Percentiles rank a stretch among this genome's conserved stretches.
phyloP scores from a whole-genome alignment of 2,888 invertebrate species.

The Hoplodrina ambigua region DNA sequence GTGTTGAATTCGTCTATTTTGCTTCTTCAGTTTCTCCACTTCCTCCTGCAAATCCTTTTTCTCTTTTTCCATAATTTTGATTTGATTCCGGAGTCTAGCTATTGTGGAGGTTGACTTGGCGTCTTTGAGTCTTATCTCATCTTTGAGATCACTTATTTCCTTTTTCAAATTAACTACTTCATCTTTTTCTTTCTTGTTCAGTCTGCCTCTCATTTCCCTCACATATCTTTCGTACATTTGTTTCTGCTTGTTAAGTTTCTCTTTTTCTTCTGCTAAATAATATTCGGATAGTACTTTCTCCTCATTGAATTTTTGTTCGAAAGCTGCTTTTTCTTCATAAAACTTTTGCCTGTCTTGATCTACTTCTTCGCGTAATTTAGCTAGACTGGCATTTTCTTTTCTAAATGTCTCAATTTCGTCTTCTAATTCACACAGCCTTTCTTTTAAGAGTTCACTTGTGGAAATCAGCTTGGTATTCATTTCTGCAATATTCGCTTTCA shows the following conservation, averaged over 20 bases:
- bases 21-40: conserved; percentile 92
- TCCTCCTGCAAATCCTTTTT: conserved; percentile 92
- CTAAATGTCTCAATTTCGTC: conserved; percentile 90
- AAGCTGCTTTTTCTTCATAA: conserved; percentile 90
- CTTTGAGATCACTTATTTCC: conserved; percentile 92
- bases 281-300: conserved; percentile 92
- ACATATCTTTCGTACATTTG: conserved; percentile 92
- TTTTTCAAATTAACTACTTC: conserved; percentile 92
- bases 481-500: conserved; percentile 83
- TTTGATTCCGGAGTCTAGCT: conserved; percentile 93
- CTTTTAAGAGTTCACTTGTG: conserved; percentile 91
- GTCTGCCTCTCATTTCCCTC: conserved; percentile 92
- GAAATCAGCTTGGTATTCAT: conserved; percentile 87
- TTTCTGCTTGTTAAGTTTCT: conserved; percentile 92
- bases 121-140: conserved; percentile 93
- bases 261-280: conserved; percentile 92
- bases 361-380: conserved; percentile 90
- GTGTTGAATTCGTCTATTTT: conserved; percentile 91
- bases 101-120: conserved; percentile 93
- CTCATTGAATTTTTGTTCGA: conserved; percentile 91
- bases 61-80: conserved; percentile 93
- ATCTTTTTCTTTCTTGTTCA: conserved; percentile 92
- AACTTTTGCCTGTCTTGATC: conserved; percentile 91
- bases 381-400: conserved; percentile 86
- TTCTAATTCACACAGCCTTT: conserved; percentile 92